Conservation (phyloP, 2,797 vertebrate species). For the Pantherophis vulpinus region DNA sequence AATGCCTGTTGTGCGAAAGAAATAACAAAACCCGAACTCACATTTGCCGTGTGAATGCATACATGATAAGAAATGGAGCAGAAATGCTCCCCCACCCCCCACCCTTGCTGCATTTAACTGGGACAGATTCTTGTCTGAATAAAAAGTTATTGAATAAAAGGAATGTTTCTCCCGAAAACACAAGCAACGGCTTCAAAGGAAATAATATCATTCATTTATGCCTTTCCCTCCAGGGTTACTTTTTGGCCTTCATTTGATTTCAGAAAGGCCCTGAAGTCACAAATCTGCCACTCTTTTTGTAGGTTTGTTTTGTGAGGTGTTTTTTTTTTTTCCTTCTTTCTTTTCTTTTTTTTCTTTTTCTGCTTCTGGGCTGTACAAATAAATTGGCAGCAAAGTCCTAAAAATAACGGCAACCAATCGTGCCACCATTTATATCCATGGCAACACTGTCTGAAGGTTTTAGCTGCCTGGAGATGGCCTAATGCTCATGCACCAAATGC, state of each 20-base stretch:
- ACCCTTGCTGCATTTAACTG: not conserved
- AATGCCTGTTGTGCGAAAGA: not conserved
- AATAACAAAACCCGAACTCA: not conserved
- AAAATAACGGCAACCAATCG: constrained; percentile 69
- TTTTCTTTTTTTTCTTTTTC: not conserved
- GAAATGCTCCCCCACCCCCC: no score
- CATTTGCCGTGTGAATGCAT: not conserved
- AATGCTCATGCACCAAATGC: constrained; percentile 27
- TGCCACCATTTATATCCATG: constrained; percentile 73
- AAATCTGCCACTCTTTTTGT: constrained; percentile 32
- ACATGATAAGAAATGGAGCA: not conserved
- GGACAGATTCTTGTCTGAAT: not conserved
- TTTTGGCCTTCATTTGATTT: constrained; percentile 21
- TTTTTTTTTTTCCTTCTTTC: not conserved
- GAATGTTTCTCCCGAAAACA: not conserved
- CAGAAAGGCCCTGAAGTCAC: constrained; percentile 37
- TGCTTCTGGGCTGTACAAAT: constrained; percentile 60
- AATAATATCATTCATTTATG: not conserved
- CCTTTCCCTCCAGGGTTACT: constrained; percentile 3
- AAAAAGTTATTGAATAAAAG: constrained; percentile 1
- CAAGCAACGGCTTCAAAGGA: not conserved
- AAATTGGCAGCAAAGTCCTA: constrained; percentile 66
- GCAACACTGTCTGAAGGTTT: constrained; percentile 69
- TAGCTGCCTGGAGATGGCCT: constrained; percentile 63
- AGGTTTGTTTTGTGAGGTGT: not conserved